Base-by-base conservation (phyloP, 2,888 invertebrate species). In the Catocala nupta region DNA sequence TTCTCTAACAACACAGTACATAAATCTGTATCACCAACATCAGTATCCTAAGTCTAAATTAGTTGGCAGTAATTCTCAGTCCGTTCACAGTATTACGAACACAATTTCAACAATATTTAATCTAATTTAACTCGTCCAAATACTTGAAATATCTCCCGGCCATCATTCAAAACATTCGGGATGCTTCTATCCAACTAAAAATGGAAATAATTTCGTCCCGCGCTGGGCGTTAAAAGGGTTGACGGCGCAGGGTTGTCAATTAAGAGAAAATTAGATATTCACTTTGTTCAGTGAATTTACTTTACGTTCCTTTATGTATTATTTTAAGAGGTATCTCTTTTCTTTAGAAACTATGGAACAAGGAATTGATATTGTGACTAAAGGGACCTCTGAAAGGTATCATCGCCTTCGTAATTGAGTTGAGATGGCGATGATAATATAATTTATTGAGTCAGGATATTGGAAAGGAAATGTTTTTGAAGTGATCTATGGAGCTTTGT, bases 181-280 rank as follows among this genome's bases (percentile, higher is more conserved):
- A 60, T 50, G 42, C 11, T 25, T 25, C 25, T 58, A 55, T 65
- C 55, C 45, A 65, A 65, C 60, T 57, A 61, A 67, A 63, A 60
- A 67, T 72, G 63, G 58, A 39, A 61, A 51, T 66, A 36, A 39
- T 47, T 66, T 43, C 42, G 44, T 68, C 68, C 34, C 49, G 39
- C 39, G 57, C 48, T 16, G 39, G 39, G 13, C 71, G 55, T 54
- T 76, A 66, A 78, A 75, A 76, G 78, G 78, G 79, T 78, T 73
- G 67, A 57, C 52, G 72, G 58, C 12, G 48, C 53, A 65, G 67
- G 70, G 79, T 68, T 77, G 77, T 77, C 81, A 79, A 76, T 79
- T 77, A 79, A 75, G 63, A 67, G 67, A 73, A 67, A 74, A 71
- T 81, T 71, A 67, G 70, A 74, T 71, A 78, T 78, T 81, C 81